Evolutionary conservation across 2,888 invertebrate species (phyloP), one percentile per base, ranked within the genome.

Genomic region (Stictocephala bisonia): DNA sequence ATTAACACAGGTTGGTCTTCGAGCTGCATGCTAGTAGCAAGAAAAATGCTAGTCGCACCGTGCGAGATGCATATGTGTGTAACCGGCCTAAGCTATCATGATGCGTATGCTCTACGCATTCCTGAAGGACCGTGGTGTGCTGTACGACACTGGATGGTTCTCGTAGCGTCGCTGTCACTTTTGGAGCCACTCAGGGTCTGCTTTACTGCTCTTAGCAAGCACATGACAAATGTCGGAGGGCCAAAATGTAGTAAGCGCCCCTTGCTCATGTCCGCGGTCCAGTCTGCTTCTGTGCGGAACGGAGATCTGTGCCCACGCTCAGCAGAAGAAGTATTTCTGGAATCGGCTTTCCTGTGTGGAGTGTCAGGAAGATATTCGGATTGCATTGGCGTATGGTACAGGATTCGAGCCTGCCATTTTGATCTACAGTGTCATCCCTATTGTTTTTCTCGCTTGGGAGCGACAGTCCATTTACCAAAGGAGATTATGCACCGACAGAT

Each of bases 351-450:
- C 75, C 0, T 22, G 56, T 22, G 71, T 74, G 22, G 78, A 80
- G 35, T 44, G 80, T 20, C 72, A 76, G 27, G 60, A 72, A 29
- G 79, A 78, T 1, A 60, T 79, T 9, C 66, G 78, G 26, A 71
- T 78, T 13, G 72, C 77, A 3, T 75, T 76, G 29, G 75, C 77
- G 0, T 80, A 79, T 44, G 71, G 77, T 3, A 80, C 79, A 0
- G 79, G 80, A 1, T 80, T 79, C 7, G 78, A 78, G 15, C 67
- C 75, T 0, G 78, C 79, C 3, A 48, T 78, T n/a, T 75, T 78
- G 7, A 56, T 80, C 0, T 78, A 77, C 0, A 70, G 73, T 29
- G 76, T 75, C 71, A 83, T 83, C 82, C 79, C 80, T 2, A 77
- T 80, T 11, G 75, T 31, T 31, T 31, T 11, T 11, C 35, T 31